A percentile compares a stretch with the other conserved stretches of the same genome.
Evolutionary conservation across 35 echinoderm and acorn worm genomes (phyloP).

Genomic region (Hemicentrotus pulcherrimus): DNA sequence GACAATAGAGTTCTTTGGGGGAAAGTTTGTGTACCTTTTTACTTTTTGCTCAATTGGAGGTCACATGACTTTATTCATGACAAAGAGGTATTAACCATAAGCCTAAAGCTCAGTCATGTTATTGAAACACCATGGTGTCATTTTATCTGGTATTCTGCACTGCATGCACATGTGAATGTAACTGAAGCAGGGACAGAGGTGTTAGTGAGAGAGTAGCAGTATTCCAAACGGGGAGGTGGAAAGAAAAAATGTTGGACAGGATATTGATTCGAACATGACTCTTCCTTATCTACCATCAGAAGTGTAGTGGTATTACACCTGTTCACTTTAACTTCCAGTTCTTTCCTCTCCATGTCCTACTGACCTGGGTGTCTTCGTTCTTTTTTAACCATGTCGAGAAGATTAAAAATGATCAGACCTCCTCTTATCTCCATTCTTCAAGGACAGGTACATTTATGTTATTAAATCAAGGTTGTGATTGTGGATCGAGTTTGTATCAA

Average conservation of each 20-base stretch:
- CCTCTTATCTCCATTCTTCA: not conserved
- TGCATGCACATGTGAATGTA: too few species aligned
- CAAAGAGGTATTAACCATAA: not conserved
- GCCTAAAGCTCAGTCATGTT: not conserved
- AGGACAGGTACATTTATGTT: not conserved
- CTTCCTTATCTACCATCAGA: not conserved
- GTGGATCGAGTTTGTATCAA: not conserved
- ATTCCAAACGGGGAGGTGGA: not conserved
- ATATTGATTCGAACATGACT: not conserved
- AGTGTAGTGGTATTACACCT: not conserved
- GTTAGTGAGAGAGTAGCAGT: too few species aligned
- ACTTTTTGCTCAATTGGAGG: not conserved
- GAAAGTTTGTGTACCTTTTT: not conserved
- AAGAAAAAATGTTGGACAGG: not conserved
- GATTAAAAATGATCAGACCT: not conserved
- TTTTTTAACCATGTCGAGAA: not conserved
- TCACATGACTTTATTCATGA: not conserved
- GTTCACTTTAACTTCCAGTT: not conserved
- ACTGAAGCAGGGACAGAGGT: too few species aligned
- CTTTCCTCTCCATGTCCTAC: not conserved
- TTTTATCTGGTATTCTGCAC: not conserved
- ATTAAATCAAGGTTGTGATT: not conserved
- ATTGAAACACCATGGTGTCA: not conserved
- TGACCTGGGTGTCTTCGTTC: not conserved
- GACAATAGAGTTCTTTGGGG: not conserved